A percentile compares a stretch with the other conserved stretches of the same genome.
Evolutionary conservation across 2,888 invertebrate species (phyloP).

Genomic region (Sabatieria punctata): DNA sequence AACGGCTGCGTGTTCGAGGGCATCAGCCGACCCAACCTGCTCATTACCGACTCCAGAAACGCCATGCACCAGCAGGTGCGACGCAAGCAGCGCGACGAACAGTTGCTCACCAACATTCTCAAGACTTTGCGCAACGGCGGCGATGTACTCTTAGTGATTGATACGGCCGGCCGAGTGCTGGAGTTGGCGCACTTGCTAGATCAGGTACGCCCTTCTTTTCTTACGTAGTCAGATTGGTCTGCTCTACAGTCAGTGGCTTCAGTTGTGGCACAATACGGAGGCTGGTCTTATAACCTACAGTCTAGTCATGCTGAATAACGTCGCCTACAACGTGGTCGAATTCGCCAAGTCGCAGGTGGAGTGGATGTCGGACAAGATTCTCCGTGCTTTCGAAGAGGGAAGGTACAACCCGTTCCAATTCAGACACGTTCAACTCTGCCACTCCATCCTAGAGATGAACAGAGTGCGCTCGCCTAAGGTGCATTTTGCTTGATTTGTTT

Average conservation of each 20-base stretch:
- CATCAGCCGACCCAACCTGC: constrained; percentile 70
- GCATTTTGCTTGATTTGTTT: constrained; percentile 8
- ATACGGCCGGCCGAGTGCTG: constrained; percentile 86
- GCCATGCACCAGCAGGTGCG: constrained; percentile 64
- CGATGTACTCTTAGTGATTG: constrained; percentile 83
- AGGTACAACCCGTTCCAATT: constrained; percentile 76
- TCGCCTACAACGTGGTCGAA: constrained; percentile 93
- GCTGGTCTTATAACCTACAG: constrained; percentile 88
- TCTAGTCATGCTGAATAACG: constrained; percentile 76
- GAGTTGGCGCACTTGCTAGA: constrained; percentile 84
- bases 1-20: constrained; percentile 26
- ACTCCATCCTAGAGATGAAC: constrained; percentile 63
- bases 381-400: constrained; percentile 44
- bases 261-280: constrained; percentile 81
- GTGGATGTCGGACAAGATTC: constrained; percentile 99
- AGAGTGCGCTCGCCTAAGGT: constrained; percentile 73
- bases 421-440: constrained; percentile 69
- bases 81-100: constrained; percentile 75
- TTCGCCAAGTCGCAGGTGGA: constrained; percentile 96
- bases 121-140: constrained; percentile 83
- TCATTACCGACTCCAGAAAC: constrained; percentile 89
- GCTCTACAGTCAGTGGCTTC: no score
- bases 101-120: constrained; percentile 60
- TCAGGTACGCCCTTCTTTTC: no score
- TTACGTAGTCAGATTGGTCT: no score